Evolutionary conservation across 2,113 vertebrate species (phyloP), one percentile per base, ranked within the genome.

Genomic region (Conger conger): DNA sequence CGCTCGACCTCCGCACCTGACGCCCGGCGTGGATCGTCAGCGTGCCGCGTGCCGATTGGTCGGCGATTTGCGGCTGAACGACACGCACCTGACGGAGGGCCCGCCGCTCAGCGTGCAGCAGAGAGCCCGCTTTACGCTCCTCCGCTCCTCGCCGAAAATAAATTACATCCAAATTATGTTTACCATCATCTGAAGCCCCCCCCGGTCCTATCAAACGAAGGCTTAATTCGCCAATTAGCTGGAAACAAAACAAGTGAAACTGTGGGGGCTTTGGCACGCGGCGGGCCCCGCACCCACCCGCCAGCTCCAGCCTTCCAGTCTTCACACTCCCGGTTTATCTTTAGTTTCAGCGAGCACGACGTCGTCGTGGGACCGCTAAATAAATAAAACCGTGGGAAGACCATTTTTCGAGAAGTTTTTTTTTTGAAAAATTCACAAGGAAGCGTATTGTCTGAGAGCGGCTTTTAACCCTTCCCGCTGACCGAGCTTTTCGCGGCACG

Each of bases 381-480:
- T 80, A 84, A 84, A 80, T 57, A 37, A 84, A 30, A 17, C 76
- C 30, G 13, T 0, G 27, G n/a, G 68, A 9, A 17, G 68, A 13
- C n/a, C n/a, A 9, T 23, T 78, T 78, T 37, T 35, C n/a, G 36
- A 78, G 76, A 17, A 0, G 5, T 37, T 84, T 78, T 50, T 37
- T 84, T 78, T 50, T 77, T 77, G 40, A 42, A 80, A 42, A 42
- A 79, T 78, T 78, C 33, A 84, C 36, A 40, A 11, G 4, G 80
- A 27, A 6, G 53, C 83, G 30, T 42, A 15, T 23, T 57, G 77
- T 80, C 13, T 37, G 7, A 57, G 73, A 54, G 63, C 23, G 40
- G 50, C 83, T 79, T 84, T 57, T 27, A 60, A 78, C 78, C 45
- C 15, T 37, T 53, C 23, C 37, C 16, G 9, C 36, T 23, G 60